These are phyloP conservation scores for Panulirus ornatus DNA, from an alignment of 1,140 invertebrate species.

Conservation along the genomic window DNA sequence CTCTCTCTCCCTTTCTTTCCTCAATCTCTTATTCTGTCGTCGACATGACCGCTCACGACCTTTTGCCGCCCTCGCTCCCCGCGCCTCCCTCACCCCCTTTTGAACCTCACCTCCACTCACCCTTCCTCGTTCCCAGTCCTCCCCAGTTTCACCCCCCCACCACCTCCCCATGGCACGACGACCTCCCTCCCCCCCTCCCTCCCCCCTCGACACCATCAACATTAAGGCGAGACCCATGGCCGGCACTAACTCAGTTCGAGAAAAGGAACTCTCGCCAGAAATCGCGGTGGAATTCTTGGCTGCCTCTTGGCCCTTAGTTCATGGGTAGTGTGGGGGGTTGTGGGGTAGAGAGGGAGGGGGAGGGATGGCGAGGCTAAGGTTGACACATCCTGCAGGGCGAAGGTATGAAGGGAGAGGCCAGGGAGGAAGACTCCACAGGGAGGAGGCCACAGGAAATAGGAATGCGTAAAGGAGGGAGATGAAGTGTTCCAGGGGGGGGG, in stretches of 20 bases:
- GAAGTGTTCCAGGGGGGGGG: background rate
- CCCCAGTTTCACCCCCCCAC: background rate
- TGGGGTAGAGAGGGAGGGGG: background rate
- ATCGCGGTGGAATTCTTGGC: too few relatives aligned
- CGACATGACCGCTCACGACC: background rate
- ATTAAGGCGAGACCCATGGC: too few relatives aligned
- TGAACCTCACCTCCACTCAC: background rate
- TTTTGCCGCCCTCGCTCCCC: background rate
- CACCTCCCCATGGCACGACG: background rate
- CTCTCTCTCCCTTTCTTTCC: background rate
- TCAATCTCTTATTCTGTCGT: background rate
- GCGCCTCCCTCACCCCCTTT: background rate
- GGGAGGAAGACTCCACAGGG: background rate
- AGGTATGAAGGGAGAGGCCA: background rate
- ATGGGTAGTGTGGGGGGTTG: background rate
- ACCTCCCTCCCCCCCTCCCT: background rate
- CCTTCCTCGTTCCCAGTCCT: background rate
- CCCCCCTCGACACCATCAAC: too few relatives aligned
- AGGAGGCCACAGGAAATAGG: background rate
- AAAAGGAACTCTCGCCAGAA: too few relatives aligned
- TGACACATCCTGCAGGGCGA: background rate
- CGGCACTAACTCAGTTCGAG: too few relatives aligned
- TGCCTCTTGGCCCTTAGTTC: too few relatives aligned
- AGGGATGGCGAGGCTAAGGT: background rate
- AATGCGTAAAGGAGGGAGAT: background rate